Evolutionary conservation across 2,797 vertebrate species (phyloP).

Genomic region (Silurus lanzhouensis): DNA sequence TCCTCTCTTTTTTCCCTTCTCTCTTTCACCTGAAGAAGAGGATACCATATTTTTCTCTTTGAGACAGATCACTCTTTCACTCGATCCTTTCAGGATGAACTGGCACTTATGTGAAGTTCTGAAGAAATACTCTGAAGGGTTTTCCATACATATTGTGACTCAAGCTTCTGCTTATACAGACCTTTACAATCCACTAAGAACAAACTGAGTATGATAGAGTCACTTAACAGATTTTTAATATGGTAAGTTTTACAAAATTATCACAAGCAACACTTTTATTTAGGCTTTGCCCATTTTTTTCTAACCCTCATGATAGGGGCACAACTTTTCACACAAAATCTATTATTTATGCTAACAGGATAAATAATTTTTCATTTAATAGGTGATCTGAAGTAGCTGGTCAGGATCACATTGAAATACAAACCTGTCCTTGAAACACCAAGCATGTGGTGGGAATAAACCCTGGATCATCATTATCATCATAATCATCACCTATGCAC

Average conservation of each 20-base stretch:
- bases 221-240: neutral
- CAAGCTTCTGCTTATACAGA: conserved; percentile 16
- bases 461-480: too few species aligned
- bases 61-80: conserved; percentile 7
- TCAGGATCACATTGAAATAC: neutral
- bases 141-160: conserved; percentile 44
- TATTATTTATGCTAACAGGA: neutral
- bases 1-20: conserved; percentile 40
- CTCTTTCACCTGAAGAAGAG: neutral
- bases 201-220: neutral
- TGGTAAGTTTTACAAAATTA: neutral
- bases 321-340: conserved; percentile 6
- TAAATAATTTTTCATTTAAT: neutral
- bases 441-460: neutral
- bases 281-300: neutral
- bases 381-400: neutral
- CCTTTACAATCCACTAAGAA: neutral
- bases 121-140: conserved; percentile 36
- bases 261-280: neutral
- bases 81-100: neutral
- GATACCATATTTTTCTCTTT: neutral
- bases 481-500: neutral
- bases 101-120: conserved; percentile 35
- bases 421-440: neutral
- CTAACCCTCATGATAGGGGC: neutral